Base-by-base conservation (phyloP, 2,888 invertebrate genomes). In the Drosophila subquinaria region DNA sequence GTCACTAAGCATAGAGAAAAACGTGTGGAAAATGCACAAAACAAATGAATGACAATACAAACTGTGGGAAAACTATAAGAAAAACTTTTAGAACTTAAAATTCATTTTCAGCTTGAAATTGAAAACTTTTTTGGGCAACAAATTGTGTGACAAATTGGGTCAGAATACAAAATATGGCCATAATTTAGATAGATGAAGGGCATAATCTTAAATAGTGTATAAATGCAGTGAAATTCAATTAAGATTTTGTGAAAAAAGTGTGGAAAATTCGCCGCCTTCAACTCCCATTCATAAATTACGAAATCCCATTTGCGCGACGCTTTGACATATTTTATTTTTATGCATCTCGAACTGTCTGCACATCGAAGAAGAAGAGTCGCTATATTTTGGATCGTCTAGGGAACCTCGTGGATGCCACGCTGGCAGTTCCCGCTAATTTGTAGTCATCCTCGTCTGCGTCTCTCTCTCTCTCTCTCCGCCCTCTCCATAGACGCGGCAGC, bases 381-480 rank as follows among this genome's bases (percentile, higher is more conserved):
- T 71, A 76, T 85, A 79, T 79, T 82, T 73, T 47, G 60, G 76
- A 67, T 72, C 63, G 56, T 56, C 38, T 52, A 47, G 56, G 47
- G 66, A 69, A 67, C 38, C 47, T 59, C 48, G 42, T 65, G 73
- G 66, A 73, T 80, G 75, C 81, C 71, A 71, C 69, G 66, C 55
- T 79, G 78, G 73, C 87, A 83, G 84, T 83, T 89, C 76, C 81
- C 89, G 87, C 84, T 89, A 84, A 84, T 89, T 89, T 84, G 89
- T 87, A 70, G 69, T 45, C 67, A 47, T 59, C 65, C 36, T 36
- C 47, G 2, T 15, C 36, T 20, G n/a, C 45, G 0, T 20, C 4
- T n/a, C 57, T n/a, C 40, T 17, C 43, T 30, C 15, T n/a, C n/a
- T 10, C 30, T 15, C 27, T 27, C 35, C 43, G 30, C 40, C 40